Evolutionary conservation across 2,888 invertebrate species (phyloP).

Genomic region (Clistopyga incitator): DNA sequence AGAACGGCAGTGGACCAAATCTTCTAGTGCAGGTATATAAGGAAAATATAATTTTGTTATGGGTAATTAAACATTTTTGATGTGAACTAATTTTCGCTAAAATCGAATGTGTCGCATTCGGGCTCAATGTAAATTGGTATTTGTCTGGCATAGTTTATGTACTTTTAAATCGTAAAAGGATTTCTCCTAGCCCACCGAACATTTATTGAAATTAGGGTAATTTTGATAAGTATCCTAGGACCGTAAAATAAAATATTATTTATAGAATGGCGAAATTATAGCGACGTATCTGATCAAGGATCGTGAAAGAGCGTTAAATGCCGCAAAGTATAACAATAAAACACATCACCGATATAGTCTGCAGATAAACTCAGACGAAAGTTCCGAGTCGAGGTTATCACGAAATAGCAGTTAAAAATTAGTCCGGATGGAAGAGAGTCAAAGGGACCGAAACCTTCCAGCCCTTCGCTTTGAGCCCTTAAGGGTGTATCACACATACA

Average conservation of each 20-base stretch:
- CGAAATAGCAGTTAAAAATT: constrained; percentile 38
- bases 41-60: background rate
- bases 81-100: no score
- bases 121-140: no score
- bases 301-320: constrained; percentile 24
- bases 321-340: background rate
- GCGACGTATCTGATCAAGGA: background rate
- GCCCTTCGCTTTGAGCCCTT: background rate
- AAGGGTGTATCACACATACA: background rate
- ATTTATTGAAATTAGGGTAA: background rate
- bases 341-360: constrained; percentile 31
- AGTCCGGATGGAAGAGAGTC: constrained; percentile 14
- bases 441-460: background rate
- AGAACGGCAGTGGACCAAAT: constrained; percentile 90
- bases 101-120: no score
- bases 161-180: no score
- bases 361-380: constrained; percentile 59
- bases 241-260: background rate
- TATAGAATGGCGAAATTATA: background rate
- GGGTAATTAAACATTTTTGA: background rate
- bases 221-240: background rate
- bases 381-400: constrained; percentile 59
- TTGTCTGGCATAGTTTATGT: no score
- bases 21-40: constrained; percentile 88
- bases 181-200: background rate